Percentiles rank a stretch among this genome's conserved stretches.
Evolutionary conservation across 23 tunicate genomes (phyloP).

Genomic region (Halocynthia aurantium): DNA sequence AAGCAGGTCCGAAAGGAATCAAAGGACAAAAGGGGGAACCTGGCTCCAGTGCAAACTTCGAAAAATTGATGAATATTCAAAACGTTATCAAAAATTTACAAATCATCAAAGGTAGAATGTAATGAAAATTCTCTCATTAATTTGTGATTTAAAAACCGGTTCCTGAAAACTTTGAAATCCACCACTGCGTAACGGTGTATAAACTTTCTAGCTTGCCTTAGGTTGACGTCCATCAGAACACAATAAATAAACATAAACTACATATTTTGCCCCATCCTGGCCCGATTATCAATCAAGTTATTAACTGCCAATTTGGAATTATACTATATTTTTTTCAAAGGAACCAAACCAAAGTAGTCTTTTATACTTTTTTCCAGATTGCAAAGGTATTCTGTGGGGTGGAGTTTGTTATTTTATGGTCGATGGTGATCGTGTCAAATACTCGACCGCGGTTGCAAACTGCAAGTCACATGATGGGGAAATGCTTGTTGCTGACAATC

Average conservation of each 20-base stretch:
- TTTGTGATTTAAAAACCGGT: no score
- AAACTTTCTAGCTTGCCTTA: no score
- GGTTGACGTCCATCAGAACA: no score
- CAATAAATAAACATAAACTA: no score
- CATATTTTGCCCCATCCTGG: no score
- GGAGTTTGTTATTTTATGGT: conserved; percentile 7
- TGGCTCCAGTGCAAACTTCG: background rate
- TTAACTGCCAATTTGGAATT: no score
- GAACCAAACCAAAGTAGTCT: background rate
- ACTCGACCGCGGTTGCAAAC: background rate
- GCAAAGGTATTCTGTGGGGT: background rate
- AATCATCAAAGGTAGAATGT: background rate
- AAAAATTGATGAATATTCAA: background rate
- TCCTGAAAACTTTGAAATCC: no score
- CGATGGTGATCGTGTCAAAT: background rate
- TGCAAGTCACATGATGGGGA: background rate
- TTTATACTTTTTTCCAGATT: background rate
- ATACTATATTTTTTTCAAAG: no score
- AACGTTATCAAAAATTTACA: background rate
- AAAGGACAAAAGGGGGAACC: background rate
- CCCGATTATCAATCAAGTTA: no score
- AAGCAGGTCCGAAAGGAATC: background rate
- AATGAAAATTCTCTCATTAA: no score
- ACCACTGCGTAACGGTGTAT: no score
- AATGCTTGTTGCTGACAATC: background rate